Percentiles rank a stretch among this genome's conserved stretches.
Evolutionary conservation across 2,888 invertebrate genomes (phyloP).

Genomic region (Acheta domesticus): DNA sequence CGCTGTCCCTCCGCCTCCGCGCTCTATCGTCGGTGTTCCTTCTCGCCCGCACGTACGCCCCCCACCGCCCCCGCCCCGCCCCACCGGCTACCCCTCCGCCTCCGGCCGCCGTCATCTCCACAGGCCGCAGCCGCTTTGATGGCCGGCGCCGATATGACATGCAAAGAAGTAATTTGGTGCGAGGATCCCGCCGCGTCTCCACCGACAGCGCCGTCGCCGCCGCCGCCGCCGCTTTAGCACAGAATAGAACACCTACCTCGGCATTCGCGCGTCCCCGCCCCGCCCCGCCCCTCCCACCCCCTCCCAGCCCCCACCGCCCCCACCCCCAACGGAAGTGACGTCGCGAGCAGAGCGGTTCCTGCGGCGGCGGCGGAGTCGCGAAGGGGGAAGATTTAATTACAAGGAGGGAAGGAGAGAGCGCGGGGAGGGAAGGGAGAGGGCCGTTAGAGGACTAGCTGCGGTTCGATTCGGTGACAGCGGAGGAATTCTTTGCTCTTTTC

Average conservation of each 20-base stretch:
- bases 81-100: not conserved
- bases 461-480: not conserved
- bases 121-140: not conserved
- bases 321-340: too few species aligned
- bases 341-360: too few species aligned
- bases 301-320: too few species aligned
- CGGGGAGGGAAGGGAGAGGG: not conserved
- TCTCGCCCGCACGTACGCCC: not conserved
- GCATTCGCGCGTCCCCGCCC: too few species aligned
- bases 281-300: too few species aligned
- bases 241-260: too few species aligned
- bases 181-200: not conserved
- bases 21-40: not conserved
- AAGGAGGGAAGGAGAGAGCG: not conserved
- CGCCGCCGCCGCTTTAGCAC: too few species aligned
- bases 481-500: not conserved
- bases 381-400: not conserved
- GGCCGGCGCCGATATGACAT: slow-evolving; percentile 34
- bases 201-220: too few species aligned
- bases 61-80: not conserved
- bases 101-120: not conserved
- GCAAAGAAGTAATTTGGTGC: slow-evolving; percentile 36
- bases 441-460: not conserved
- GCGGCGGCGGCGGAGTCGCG: too few species aligned
- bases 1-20: slow-evolving; percentile 4